Evolutionary conservation across 2,797 vertebrate species (phyloP).

Genomic region (Paguma larvata): DNA sequence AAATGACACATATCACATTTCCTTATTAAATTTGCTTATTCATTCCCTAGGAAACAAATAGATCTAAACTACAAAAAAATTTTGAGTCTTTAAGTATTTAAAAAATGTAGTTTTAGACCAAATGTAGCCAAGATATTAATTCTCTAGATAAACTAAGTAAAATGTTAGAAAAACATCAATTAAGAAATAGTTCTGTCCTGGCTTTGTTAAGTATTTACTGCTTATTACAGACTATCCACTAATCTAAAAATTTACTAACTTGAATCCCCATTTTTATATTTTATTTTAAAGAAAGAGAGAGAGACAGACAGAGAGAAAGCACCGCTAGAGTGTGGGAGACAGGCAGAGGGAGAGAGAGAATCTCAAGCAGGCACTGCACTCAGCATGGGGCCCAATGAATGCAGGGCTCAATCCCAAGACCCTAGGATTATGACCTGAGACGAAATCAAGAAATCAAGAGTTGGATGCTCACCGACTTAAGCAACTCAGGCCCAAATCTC

Average conservation of each 20-base stretch:
- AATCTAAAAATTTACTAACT: conserved; percentile 28
- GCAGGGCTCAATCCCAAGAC: too few relatives aligned
- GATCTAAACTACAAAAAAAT: conserved; percentile 57
- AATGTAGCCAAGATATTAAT: conserved; percentile 42
- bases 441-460: too few relatives aligned
- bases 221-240: background rate
- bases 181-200: background rate
- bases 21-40: background rate
- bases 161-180: conserved; percentile 38
- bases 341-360: too few relatives aligned
- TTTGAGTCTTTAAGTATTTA: conserved; percentile 2
- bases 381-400: too few relatives aligned
- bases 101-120: conserved; percentile 46
- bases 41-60: conserved; percentile 39
- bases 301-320: too few relatives aligned
- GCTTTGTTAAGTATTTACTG: conserved; percentile 62
- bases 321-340: too few relatives aligned
- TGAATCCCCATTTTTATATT: background rate
- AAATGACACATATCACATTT: conserved; percentile 17
- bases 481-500: background rate
- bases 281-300: too few relatives aligned
- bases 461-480: too few relatives aligned
- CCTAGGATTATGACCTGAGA: too few relatives aligned
- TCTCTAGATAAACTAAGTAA: conserved; percentile 42
- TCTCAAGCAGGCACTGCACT: too few relatives aligned